phyloP scores from a whole-genome alignment of 2,888 invertebrate species.

The Aradus depressus region DNA sequence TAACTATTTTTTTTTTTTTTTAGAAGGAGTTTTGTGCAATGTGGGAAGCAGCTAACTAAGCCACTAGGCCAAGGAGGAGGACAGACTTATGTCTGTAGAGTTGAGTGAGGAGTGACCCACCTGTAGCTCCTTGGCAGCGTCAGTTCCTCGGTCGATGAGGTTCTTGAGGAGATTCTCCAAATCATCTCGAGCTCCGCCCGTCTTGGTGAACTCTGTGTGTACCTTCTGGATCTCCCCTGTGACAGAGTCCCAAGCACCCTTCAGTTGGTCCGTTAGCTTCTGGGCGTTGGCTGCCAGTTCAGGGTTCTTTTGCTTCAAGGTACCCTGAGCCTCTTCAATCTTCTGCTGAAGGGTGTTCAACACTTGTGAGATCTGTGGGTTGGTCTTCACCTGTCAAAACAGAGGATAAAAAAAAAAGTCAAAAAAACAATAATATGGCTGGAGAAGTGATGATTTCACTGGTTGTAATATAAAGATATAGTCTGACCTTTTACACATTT shows the following conservation, averaged over 20 bases:
- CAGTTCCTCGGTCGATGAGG: constrained; percentile 20
- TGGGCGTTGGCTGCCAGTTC: constrained; percentile 24
- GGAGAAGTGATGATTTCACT: too few relatives aligned
- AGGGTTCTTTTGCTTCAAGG: constrained; percentile 24
- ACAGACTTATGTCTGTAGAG: too few relatives aligned
- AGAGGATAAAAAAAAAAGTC: background rate
- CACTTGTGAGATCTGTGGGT: constrained; percentile 15
- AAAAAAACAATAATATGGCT: background rate
- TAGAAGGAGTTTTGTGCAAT: too few relatives aligned
- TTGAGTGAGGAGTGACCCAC: too few relatives aligned
- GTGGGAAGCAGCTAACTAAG: too few relatives aligned
- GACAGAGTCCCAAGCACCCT: constrained; percentile 20
- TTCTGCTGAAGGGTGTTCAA: constrained; percentile 18
- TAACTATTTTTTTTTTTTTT: too few relatives aligned
- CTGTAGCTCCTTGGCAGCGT: constrained; percentile 17
- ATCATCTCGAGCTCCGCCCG: constrained; percentile 23
- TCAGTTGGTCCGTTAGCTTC: constrained; percentile 18
- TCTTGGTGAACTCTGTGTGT: constrained; percentile 23
- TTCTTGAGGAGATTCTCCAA: constrained; percentile 19
- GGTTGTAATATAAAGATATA: too few relatives aligned
- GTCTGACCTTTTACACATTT: too few relatives aligned
- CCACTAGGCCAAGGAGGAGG: too few relatives aligned
- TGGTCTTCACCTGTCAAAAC: constrained; percentile 20
- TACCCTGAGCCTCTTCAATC: constrained; percentile 20
- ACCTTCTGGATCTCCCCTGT: constrained; percentile 20